A percentile compares a stretch with the other conserved stretches of the same genome.
These are phyloP conservation scores for Rhineura floridana DNA, from an alignment of 2,113 vertebrate genomes.

Conservation along the genomic window DNA sequence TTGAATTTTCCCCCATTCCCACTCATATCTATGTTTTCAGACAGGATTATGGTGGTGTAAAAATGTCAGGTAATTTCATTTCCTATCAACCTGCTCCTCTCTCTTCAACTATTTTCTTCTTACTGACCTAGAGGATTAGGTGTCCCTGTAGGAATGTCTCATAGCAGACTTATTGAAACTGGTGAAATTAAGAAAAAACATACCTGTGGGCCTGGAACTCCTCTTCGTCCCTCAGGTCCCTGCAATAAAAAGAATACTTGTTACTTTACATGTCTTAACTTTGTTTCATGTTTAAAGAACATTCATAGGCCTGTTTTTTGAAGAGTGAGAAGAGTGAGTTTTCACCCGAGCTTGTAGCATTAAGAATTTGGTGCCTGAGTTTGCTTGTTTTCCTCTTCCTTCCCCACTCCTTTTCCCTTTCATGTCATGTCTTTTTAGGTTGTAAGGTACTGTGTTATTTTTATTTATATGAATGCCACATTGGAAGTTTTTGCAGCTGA, in stretches of 20 bases:
- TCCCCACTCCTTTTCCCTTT: too few relatives aligned
- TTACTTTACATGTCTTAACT: not conserved
- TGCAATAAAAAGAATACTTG: not conserved
- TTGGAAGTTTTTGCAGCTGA: too few relatives aligned
- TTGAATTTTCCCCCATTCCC: too few relatives aligned
- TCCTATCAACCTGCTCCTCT: not conserved
- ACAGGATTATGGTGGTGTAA: not conserved
- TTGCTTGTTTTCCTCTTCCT: too few relatives aligned
- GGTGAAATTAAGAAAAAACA: not conserved
- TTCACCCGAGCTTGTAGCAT: too few relatives aligned
- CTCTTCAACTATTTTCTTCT: not conserved
- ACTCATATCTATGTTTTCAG: not conserved
- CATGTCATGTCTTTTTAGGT: too few relatives aligned
- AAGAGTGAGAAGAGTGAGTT: too few relatives aligned
- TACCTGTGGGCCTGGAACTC: conserved; percentile 53
- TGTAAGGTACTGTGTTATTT: too few relatives aligned
- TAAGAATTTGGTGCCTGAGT: too few relatives aligned
- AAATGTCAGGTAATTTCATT: not conserved
- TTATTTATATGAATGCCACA: too few relatives aligned
- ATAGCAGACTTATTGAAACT: not conserved
- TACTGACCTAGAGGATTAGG: not conserved
- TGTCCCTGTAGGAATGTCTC: not conserved
- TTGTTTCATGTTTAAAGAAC: not conserved
- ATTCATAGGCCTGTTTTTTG: not conserved
- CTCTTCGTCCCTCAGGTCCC: conserved; percentile 56